These are phyloP conservation scores for Nasonia vitripennis DNA, from an alignment of 1,140 invertebrate species.

Conservation along the genomic window DNA sequence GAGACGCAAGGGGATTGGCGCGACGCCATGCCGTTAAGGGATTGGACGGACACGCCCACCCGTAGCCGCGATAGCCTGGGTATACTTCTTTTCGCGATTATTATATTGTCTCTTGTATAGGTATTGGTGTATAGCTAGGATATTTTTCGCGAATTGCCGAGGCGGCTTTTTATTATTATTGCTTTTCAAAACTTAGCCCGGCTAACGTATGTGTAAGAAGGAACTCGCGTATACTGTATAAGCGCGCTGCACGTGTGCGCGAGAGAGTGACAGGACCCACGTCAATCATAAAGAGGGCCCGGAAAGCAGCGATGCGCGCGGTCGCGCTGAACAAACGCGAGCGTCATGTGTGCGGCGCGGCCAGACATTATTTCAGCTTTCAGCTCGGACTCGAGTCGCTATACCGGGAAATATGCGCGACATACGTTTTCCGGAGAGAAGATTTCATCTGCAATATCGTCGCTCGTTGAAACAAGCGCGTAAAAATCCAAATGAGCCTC, in stretches of 20 bases:
- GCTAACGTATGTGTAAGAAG: too few relatives aligned
- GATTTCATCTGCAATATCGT: too few relatives aligned
- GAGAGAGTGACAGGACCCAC: constrained; percentile 31
- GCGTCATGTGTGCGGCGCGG: too few relatives aligned
- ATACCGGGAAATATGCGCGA: background rate
- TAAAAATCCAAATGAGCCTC: too few relatives aligned
- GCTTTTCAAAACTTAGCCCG: too few relatives aligned
- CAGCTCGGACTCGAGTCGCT: background rate
- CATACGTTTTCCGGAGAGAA: background rate
- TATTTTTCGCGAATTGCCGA: too few relatives aligned
- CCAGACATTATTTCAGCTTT: background rate
- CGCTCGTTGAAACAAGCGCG: too few relatives aligned
- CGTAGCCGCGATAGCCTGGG: background rate
- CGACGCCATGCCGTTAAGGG: background rate
- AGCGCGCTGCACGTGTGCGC: constrained; percentile 12
- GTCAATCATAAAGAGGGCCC: constrained; percentile 32
- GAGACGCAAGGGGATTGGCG: background rate
- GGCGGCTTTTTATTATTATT: too few relatives aligned
- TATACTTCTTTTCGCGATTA: background rate
- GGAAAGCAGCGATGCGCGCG: constrained; percentile 6
- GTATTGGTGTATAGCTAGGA: too few relatives aligned
- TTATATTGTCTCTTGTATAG: too few relatives aligned
- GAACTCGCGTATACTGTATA: background rate
- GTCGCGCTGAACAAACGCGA: background rate
- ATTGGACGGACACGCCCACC: background rate